Percentiles rank a stretch among this genome's conserved stretches.
Evolutionary conservation across 2,113 vertebrate genomes (phyloP).

Genomic region (Albula glossodonta): DNA sequence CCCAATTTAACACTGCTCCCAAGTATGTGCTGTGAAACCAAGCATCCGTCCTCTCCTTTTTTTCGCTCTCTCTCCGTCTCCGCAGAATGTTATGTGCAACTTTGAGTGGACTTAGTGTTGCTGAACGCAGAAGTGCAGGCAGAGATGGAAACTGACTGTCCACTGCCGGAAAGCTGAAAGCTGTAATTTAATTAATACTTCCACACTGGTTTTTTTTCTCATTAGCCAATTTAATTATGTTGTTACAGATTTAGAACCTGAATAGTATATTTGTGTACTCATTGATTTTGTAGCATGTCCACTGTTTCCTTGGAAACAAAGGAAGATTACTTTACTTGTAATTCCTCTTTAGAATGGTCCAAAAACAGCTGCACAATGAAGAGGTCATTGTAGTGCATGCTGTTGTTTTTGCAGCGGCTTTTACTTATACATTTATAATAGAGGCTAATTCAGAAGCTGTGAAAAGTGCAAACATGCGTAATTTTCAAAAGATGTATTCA

Average conservation of each 20-base stretch:
- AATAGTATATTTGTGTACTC: conserved; percentile 27
- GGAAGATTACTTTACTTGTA: conserved; percentile 12
- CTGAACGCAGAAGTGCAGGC: conserved; percentile 18
- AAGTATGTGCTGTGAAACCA: neutral
- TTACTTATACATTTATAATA: neutral
- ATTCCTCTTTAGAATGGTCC: conserved; percentile 11
- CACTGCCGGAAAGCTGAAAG: conserved; percentile 1
- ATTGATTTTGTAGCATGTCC: conserved; percentile 17
- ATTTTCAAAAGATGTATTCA: too few relatives aligned
- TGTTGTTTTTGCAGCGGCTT: neutral
- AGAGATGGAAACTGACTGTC: neutral
- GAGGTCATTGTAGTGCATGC: neutral
- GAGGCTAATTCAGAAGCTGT: too few relatives aligned
- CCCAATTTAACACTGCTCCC: neutral
- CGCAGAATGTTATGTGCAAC: neutral
- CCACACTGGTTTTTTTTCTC: conserved; percentile 15
- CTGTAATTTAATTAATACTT: conserved; percentile 14
- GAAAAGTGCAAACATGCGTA: too few relatives aligned
- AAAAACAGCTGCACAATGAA: conserved; percentile 7
- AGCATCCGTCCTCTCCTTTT: too few relatives aligned
- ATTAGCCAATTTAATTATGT: conserved; percentile 23
- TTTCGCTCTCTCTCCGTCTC: neutral
- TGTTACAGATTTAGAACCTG: conserved; percentile 17
- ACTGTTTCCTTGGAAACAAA: conserved; percentile 8
- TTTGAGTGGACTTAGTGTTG: conserved; percentile 34